Percentiles rank a stretch among this genome's conserved stretches.
phyloP scores from a whole-genome alignment of 30 jellyfish, hydroid and myxozoan genomes.

The Catostylus mosaicus region DNA sequence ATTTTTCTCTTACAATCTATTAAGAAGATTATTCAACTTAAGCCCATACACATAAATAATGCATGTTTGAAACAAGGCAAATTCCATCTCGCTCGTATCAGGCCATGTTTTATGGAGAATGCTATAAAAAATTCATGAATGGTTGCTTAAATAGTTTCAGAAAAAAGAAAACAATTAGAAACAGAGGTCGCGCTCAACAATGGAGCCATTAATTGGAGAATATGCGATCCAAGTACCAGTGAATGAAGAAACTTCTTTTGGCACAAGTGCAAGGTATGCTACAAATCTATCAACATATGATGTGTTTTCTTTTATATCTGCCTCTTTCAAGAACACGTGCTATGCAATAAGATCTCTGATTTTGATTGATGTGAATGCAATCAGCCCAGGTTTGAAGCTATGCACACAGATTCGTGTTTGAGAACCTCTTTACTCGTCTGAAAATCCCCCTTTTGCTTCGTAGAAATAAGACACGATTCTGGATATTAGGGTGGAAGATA shows the following conservation, averaged over 20 bases:
- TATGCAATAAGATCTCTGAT: no score
- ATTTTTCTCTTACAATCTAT: neutral
- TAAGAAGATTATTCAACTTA: slow-evolving; percentile 15
- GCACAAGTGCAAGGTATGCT: neutral
- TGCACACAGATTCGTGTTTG: no score
- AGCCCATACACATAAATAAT: slow-evolving; percentile 22
- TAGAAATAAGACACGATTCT: no score
- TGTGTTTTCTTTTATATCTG: no score
- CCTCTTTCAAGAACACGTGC: no score
- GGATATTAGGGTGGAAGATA: no score
- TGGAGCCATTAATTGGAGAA: slow-evolving; percentile 35
- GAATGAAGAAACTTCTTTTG: neutral
- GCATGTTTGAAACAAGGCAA: neutral
- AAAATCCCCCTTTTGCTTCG: no score
- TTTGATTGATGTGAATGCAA: no score
- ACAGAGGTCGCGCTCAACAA: neutral
- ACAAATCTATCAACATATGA: no score
- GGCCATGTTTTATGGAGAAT: slow-evolving; percentile 35
- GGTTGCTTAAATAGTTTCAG: slow-evolving; percentile 13
- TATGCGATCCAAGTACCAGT: neutral
- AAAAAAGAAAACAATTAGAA: slow-evolving; percentile 1
- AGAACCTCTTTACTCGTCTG: no score
- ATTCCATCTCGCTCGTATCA: slow-evolving; percentile 7
- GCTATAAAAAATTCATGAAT: slow-evolving; percentile 31
- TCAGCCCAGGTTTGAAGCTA: no score